A percentile compares a stretch with the other conserved stretches of the same genome.
Conservation (phyloP, 2,113 vertebrate species). For the Odobenus rosmarus region DNA sequence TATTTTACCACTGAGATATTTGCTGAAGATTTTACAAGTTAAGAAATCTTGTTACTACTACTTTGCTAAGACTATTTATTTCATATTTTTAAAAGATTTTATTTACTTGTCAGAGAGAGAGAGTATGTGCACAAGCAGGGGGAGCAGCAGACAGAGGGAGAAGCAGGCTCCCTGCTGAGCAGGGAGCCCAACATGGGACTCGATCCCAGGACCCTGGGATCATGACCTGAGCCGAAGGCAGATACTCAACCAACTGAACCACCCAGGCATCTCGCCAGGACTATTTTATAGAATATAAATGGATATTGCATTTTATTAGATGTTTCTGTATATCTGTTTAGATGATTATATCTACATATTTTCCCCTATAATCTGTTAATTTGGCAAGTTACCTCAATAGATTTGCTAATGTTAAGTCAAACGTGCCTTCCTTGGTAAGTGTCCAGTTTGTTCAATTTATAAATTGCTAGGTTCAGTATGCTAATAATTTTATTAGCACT, state of each 20-base stretch:
- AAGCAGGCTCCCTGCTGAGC: too few species aligned
- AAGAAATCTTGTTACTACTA: not conserved
- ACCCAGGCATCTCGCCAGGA: not conserved
- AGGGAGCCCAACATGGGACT: too few species aligned
- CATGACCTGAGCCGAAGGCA: too few species aligned
- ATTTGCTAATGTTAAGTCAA: conserved; percentile 18
- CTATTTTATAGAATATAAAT: conserved; percentile 37
- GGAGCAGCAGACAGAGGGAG: too few species aligned
- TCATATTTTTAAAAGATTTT: not conserved
- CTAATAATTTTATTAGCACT: conserved; percentile 24
- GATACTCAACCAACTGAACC: too few species aligned
- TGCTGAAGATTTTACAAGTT: not conserved
- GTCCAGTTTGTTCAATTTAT: not conserved
- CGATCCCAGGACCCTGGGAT: too few species aligned
- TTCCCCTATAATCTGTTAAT: not conserved
- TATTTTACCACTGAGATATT: not conserved
- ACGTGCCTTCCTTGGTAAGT: not conserved
- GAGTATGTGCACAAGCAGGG: too few species aligned
- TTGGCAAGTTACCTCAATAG: not conserved
- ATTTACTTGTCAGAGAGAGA: too few species aligned
- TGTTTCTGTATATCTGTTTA: not conserved
- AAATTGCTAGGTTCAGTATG: not conserved
- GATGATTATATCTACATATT: not conserved
- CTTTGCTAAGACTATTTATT: conserved; percentile 4
- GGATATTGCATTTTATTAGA: not conserved